phyloP scores from a whole-genome alignment of 2,113 vertebrate genomes.

The Danionella cerebrum region DNA sequence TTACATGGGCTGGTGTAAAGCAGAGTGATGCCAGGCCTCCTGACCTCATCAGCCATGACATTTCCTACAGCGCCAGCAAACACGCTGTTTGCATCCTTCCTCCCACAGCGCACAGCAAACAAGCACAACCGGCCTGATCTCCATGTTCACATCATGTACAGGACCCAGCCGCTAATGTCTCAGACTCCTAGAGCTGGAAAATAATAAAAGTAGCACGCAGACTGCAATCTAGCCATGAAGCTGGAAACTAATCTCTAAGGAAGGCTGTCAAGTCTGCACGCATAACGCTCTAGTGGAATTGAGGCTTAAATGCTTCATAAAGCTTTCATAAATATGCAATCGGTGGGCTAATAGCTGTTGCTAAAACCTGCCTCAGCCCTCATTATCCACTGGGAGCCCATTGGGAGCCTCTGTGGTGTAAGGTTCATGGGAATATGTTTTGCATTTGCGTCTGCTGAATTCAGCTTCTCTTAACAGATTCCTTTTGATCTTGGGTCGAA shows the following conservation, averaged over 20 bases:
- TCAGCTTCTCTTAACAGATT: conserved; percentile 30
- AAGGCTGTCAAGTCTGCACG: conserved; percentile 59
- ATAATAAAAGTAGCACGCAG: conserved; percentile 26
- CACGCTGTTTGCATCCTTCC: conserved; percentile 6
- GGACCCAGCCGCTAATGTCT: conserved; percentile 28
- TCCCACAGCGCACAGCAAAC: conserved; percentile 44
- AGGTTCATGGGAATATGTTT: conserved; percentile 44
- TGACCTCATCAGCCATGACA: conserved; percentile 63
- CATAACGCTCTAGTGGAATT: conserved; percentile 57
- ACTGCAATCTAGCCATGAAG: conserved; percentile 50
- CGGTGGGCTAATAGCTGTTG: conserved; percentile 50
- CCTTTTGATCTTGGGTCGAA: conserved; percentile 38
- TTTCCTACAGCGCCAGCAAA: conserved; percentile 46
- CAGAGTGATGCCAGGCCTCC: conserved; percentile 45
- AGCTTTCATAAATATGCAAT: conserved; percentile 65
- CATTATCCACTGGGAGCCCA: conserved; percentile 49
- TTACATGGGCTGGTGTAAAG: conserved; percentile 44
- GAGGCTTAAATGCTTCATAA: conserved; percentile 62
- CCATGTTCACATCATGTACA: background rate
- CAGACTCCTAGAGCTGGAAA: conserved; percentile 5
- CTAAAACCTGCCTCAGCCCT: conserved; percentile 51
- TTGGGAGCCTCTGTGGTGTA: conserved; percentile 50
- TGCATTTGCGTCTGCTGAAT: conserved; percentile 44
- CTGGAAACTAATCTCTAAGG: conserved; percentile 60
- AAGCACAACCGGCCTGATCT: conserved; percentile 33